Conservation (phyloP, 2,797 vertebrate genomes). For the Pipistrellus kuhlii region DNA sequence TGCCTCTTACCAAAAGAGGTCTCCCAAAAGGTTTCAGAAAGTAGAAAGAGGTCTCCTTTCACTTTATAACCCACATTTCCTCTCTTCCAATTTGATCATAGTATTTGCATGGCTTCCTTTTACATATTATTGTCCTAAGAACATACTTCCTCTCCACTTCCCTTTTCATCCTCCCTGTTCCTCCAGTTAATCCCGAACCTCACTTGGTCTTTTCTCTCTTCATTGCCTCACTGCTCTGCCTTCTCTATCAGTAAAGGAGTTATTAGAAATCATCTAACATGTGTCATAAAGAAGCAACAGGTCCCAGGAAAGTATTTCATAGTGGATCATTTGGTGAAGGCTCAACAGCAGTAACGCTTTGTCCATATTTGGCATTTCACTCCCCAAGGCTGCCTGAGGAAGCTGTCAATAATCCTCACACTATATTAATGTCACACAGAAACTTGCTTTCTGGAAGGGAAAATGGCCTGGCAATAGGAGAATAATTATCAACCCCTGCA, state of each 20-base stretch:
- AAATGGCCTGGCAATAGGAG: not conserved
- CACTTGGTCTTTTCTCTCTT: not conserved
- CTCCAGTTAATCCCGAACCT: not conserved
- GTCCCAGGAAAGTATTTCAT: not conserved
- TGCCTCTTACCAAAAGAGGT: not conserved
- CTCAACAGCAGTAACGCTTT: not conserved
- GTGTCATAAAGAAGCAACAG: not conserved
- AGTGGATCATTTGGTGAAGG: not conserved
- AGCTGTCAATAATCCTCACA: not conserved
- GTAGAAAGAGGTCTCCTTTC: not conserved
- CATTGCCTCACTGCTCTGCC: not conserved
- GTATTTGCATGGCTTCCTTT: not conserved
- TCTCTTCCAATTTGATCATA: not conserved
- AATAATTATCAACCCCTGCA: not conserved
- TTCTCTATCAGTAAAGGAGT: not conserved
- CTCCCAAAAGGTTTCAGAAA: not conserved
- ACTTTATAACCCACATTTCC: not conserved
- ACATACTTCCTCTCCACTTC: not conserved
- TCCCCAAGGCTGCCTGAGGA: constrained; percentile 15
- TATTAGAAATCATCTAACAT: not conserved
- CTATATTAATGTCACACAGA: not conserved
- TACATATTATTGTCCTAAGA: not conserved
- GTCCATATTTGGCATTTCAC: constrained; percentile 30
- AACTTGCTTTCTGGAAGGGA: not conserved
- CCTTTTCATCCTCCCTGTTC: not conserved